Percentiles rank a stretch among this genome's conserved stretches.
phyloP scores from a whole-genome alignment of 1,140 invertebrate species.

The Rhagoletis pomonella region DNA sequence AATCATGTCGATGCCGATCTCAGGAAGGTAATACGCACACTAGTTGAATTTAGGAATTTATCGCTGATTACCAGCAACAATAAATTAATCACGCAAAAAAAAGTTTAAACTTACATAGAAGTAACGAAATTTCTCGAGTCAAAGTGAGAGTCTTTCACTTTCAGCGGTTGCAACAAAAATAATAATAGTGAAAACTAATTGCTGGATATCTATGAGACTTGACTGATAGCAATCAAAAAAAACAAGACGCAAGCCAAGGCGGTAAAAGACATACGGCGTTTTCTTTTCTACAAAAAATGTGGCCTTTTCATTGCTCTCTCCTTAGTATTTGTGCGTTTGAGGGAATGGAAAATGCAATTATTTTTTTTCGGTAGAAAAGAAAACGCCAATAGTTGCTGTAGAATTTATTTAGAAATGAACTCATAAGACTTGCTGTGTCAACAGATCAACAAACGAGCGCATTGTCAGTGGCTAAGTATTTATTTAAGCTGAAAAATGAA shows the following conservation, averaged over 20 bases:
- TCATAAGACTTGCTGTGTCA: not conserved
- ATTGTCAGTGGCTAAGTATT: slow-evolving; percentile 14
- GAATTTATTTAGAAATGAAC: not conserved
- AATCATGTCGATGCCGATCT: no score
- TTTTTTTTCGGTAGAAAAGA: no score
- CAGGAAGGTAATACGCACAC: no score
- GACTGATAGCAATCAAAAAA: slow-evolving; percentile 7
- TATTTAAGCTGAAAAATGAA: slow-evolving; percentile 10
- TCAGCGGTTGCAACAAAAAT: not conserved
- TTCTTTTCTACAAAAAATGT: no score
- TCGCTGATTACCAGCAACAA: no score
- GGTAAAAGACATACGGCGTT: no score
- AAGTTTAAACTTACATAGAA: no score
- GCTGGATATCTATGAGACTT: slow-evolving; percentile 1
- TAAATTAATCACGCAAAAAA: no score
- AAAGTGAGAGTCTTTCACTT: slow-evolving; percentile 33
- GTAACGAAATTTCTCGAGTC: not conserved
- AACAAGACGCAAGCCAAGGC: not conserved
- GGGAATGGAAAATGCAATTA: no score
- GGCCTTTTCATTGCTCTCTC: no score
- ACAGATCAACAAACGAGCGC: not conserved
- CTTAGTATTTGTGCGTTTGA: no score
- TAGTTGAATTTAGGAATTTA: no score
- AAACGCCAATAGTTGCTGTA: slow-evolving; percentile 23
- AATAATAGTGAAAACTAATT: not conserved